Percentiles rank a stretch among this genome's conserved stretches.
Conservation (phyloP, 1,140 invertebrate genomes). For the Sarcophaga peregrina region DNA sequence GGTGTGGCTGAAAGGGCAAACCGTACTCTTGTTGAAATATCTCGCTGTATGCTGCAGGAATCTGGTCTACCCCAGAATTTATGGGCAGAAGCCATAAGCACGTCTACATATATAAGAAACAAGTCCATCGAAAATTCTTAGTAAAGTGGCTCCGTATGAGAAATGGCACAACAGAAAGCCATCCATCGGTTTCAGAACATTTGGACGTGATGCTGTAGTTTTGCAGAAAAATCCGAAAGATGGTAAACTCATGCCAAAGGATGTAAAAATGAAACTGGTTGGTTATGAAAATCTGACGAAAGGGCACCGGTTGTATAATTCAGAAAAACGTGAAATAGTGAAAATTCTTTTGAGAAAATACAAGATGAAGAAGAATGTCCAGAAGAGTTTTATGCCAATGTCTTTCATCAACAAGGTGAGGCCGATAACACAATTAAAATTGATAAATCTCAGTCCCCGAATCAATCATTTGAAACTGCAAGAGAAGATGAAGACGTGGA, state of each 20-base stretch:
- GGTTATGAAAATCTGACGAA: constrained; percentile 17
- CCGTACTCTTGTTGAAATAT: no score
- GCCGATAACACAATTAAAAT: no score
- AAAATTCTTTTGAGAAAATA: not conserved
- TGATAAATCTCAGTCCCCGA: not conserved
- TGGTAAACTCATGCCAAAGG: constrained; percentile 48
- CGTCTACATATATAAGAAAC: not conserved
- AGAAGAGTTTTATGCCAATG: not conserved
- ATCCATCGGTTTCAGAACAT: constrained; percentile 56
- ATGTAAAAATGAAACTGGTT: constrained; percentile 8
- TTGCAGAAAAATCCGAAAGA: constrained; percentile 57
- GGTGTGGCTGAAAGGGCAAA: no score
- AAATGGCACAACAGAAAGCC: constrained; percentile 47
- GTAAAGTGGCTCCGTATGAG: constrained; percentile 31
- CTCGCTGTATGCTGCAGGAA: no score
- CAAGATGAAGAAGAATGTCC: not conserved
- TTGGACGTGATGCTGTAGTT: constrained; percentile 55
- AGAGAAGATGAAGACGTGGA: not conserved
- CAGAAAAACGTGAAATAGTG: not conserved
- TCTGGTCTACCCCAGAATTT: no score
- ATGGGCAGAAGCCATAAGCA: no score
- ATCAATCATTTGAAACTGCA: constrained; percentile 15
- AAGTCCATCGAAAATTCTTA: not conserved
- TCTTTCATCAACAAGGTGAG: no score
- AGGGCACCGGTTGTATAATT: constrained; percentile 16